These are phyloP conservation scores for Tridacna gigas DNA, from an alignment of 2,888 invertebrate species.

Conservation along the genomic window DNA sequence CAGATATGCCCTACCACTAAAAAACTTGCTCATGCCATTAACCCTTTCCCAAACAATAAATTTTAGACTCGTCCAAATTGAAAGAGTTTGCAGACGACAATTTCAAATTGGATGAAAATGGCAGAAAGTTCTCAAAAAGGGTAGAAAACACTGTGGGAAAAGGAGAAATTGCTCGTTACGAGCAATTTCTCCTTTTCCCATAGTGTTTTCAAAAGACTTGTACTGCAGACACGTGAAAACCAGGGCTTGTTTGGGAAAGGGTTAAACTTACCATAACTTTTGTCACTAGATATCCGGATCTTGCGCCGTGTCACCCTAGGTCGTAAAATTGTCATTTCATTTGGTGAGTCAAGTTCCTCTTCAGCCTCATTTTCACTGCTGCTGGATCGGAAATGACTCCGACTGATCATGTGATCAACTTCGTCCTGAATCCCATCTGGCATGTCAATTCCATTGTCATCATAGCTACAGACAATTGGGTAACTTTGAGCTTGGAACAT, in stretches of 20 bases:
- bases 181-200: background rate
- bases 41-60: too few species aligned
- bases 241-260: too few species aligned
- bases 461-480: slow-evolving; percentile 81
- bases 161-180: background rate
- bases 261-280: slow-evolving; percentile 78
- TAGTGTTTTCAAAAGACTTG: background rate
- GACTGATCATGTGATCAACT: slow-evolving; percentile 78
- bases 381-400: slow-evolving; percentile 78
- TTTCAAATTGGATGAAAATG: too few species aligned
- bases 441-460: slow-evolving; percentile 77
- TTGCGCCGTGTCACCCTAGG: slow-evolving; percentile 72
- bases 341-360: slow-evolving; percentile 82
- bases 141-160: background rate
- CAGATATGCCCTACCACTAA: background rate
- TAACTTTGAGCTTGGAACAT: slow-evolving; percentile 80
- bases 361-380: slow-evolving; percentile 84
- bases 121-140: too few species aligned
- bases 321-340: slow-evolving; percentile 84
- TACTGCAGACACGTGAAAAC: background rate
- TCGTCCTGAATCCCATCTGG: slow-evolving; percentile 82
- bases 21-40: too few species aligned
- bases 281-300: slow-evolving; percentile 79
- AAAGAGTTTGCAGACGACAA: too few species aligned
- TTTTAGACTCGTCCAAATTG: too few species aligned